Percentiles rank a stretch among this genome's conserved stretches.
These are phyloP conservation scores for Colinus virginianus DNA, from an alignment of 2,113 vertebrate genomes.

Conservation along the genomic window DNA sequence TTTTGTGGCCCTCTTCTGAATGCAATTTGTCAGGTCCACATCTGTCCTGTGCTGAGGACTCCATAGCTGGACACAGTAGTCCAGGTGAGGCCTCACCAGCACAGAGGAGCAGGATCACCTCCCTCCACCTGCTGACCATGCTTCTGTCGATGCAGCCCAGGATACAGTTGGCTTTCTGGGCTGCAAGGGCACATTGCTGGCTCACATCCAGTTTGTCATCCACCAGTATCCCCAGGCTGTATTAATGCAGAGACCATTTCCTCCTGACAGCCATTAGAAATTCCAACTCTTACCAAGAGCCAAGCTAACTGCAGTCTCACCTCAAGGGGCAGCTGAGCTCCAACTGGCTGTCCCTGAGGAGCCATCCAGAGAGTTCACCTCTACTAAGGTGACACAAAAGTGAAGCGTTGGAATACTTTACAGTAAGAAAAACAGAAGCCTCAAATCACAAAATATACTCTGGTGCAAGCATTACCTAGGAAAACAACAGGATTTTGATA, in stretches of 20 bases:
- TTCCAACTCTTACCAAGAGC: slow-evolving; percentile 35
- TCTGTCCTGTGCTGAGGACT: no score
- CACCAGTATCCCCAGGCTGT: neutral
- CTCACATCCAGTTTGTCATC: neutral
- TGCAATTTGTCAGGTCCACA: no score
- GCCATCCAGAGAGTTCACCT: slow-evolving; percentile 1
- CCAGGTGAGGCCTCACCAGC: no score
- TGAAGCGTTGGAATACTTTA: neutral
- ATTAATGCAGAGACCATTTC: slow-evolving; percentile 38
- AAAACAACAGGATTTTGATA: slow-evolving; percentile 16
- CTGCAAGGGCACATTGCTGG: neutral
- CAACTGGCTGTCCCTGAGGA: slow-evolving; percentile 8
- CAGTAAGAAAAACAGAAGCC: neutral
- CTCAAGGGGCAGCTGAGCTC: neutral
- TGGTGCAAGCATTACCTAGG: neutral
- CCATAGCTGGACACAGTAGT: no score
- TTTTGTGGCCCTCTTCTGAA: no score
- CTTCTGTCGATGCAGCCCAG: no score
- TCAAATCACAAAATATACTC: slow-evolving; percentile 12
- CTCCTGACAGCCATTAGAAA: slow-evolving; percentile 38
- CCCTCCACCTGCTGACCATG: no score
- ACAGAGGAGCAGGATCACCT: no score
- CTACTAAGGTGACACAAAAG: slow-evolving; percentile 13
- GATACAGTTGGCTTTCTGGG: no score
- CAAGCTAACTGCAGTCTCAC: slow-evolving; percentile 2